Conservation (phyloP, 2,888 invertebrate genomes). For the Sussaba pulchella region DNA sequence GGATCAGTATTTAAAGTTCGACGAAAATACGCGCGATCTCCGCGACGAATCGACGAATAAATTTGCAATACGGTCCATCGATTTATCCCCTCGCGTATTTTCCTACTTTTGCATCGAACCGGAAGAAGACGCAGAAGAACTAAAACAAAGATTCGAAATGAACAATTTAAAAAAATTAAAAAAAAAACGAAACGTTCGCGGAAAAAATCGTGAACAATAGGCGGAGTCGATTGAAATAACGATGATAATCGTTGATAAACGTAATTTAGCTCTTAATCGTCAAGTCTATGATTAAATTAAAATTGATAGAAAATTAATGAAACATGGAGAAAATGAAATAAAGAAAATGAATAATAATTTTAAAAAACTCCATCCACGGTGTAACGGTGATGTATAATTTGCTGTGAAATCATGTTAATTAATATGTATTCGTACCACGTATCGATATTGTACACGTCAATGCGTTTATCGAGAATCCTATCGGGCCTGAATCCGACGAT, state of each 20-base stretch:
- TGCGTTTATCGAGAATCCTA: conserved; percentile 54
- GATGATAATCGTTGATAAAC: conserved; percentile 60
- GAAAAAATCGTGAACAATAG: conserved; percentile 14
- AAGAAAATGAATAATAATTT: conserved; percentile 18
- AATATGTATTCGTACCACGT: conserved; percentile 73
- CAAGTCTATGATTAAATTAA: conserved; percentile 68
- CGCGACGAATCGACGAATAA: conserved; percentile 40
- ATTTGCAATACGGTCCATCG: conserved; percentile 48
- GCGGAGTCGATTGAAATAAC: conserved; percentile 13
- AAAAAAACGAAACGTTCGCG: neutral
- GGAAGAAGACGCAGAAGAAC: conserved; percentile 29
- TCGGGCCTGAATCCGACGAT: conserved; percentile 41
- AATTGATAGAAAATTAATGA: conserved; percentile 49
- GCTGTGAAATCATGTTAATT: conserved; percentile 74
- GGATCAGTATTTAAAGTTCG: conserved; percentile 55
- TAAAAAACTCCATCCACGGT: conserved; percentile 76
- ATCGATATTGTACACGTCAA: conserved; percentile 72
- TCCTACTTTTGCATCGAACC: conserved; percentile 78
- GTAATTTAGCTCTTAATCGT: conserved; percentile 67
- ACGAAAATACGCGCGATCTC: conserved; percentile 25
- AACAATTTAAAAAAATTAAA: neutral
- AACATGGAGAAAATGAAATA: conserved; percentile 5
- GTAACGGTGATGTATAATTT: conserved; percentile 68
- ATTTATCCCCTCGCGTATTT: conserved; percentile 75
- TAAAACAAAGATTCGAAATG: conserved; percentile 63